These are phyloP conservation scores for Tinea pellionella DNA, from an alignment of 2,888 invertebrate species.

Conservation along the genomic window DNA sequence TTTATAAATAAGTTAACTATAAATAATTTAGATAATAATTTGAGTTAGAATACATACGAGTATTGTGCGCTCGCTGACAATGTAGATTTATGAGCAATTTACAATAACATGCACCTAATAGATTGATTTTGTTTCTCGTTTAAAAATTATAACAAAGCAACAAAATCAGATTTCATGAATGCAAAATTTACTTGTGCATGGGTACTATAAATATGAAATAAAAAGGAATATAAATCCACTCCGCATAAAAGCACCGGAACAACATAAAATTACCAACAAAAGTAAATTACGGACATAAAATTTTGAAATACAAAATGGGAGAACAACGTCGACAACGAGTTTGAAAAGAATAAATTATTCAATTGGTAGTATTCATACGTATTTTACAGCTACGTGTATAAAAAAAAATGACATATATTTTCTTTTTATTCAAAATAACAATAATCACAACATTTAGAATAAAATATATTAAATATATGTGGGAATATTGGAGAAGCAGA, in stretches of 20 bases:
- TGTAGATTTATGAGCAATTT: not conserved
- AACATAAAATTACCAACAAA: slow-evolving; percentile 5
- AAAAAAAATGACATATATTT: too few relatives aligned
- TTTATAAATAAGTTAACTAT: too few relatives aligned
- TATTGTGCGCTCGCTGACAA: too few relatives aligned
- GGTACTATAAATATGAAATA: not conserved
- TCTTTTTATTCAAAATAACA: too few relatives aligned
- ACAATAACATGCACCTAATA: not conserved
- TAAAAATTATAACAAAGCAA: not conserved
- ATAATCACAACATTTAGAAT: too few relatives aligned
- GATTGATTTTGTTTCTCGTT: not conserved
- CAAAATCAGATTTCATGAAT: not conserved
- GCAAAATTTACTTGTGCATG: not conserved
- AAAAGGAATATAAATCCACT: slow-evolving; percentile 1
- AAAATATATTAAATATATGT: too few relatives aligned
- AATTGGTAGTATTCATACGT: not conserved
- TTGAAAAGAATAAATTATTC: not conserved
- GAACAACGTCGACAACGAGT: not conserved
- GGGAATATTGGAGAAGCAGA: too few relatives aligned
- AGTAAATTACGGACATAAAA: slow-evolving; percentile 5
- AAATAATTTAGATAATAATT: too few relatives aligned
- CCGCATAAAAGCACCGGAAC: slow-evolving; percentile 3
- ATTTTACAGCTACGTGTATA: too few relatives aligned
- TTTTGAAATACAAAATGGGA: slow-evolving; percentile 3
- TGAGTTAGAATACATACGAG: too few relatives aligned